These are phyloP conservation scores for Callospermophilus lateralis DNA, from an alignment of 2,113 vertebrate genomes.

Conservation along the genomic window DNA sequence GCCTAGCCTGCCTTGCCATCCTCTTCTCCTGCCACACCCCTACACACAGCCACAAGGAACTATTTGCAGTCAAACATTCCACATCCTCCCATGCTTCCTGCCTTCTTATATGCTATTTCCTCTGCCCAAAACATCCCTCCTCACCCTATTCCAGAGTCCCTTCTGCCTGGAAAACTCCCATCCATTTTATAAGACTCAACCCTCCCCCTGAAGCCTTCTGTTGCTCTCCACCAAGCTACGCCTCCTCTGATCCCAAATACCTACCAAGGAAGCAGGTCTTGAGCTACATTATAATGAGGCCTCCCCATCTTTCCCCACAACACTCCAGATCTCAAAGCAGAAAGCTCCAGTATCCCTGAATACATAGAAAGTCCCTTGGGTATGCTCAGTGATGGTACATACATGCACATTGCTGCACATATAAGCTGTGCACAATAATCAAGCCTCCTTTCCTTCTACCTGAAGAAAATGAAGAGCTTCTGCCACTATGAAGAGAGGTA, in stretches of 20 bases:
- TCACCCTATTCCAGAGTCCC: constrained; percentile 15
- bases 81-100: constrained; percentile 53
- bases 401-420: not conserved
- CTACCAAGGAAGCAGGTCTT: not conserved
- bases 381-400: not conserved
- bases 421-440: not conserved
- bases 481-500: not conserved
- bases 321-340: not conserved
- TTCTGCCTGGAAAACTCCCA: constrained; percentile 57
- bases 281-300: not conserved
- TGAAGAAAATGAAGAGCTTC: not conserved
- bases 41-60: not conserved
- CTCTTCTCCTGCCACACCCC: constrained; percentile 51
- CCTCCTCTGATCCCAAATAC: not conserved
- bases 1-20: constrained; percentile 36
- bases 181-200: not conserved
- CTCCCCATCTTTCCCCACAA: not conserved
- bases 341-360: not conserved
- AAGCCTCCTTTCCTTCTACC: not conserved
- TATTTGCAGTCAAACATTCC: constrained; percentile 71
- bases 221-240: not conserved
- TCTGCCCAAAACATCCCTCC: constrained; percentile 53
- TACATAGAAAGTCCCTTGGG: not conserved
- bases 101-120: constrained; percentile 65
- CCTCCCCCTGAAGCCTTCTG: constrained; percentile 31